These are phyloP conservation scores for Scaptomyza pallida DNA, from an alignment of 1,140 invertebrate species.

Conservation along the genomic window DNA sequence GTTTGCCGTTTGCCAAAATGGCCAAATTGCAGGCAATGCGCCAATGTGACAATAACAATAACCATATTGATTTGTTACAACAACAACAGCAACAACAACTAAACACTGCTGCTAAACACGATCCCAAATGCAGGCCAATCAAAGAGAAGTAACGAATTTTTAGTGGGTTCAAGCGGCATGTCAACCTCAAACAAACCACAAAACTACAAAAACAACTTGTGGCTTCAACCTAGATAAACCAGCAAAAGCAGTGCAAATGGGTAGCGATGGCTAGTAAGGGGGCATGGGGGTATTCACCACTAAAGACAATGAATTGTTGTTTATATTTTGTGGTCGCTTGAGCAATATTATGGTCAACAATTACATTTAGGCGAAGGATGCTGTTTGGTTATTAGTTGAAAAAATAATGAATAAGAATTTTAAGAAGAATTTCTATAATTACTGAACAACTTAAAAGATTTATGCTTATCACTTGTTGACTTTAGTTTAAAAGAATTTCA, in stretches of 20 bases:
- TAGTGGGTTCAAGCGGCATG: slow-evolving; percentile 49
- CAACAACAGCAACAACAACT: slow-evolving; percentile 29
- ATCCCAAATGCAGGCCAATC: slow-evolving; percentile 30
- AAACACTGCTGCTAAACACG: slow-evolving; percentile 6
- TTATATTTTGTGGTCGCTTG: slow-evolving; percentile 26
- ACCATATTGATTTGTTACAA: slow-evolving; percentile 72
- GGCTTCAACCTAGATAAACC: slow-evolving; percentile 65
- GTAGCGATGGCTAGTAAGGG: neutral
- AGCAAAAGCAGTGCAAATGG: slow-evolving; percentile 21
- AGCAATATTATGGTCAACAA: slow-evolving; percentile 32
- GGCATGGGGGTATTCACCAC: neutral
- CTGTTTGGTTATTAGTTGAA: neutral
- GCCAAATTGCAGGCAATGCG: slow-evolving; percentile 69
- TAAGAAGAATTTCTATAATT: neutral
- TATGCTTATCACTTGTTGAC: no score
- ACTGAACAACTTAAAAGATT: no score
- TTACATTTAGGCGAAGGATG: slow-evolving; percentile 8
- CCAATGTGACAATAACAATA: slow-evolving; percentile 69
- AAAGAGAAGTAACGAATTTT: slow-evolving; percentile 6
- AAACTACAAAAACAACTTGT: slow-evolving; percentile 59
- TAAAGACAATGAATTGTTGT: slow-evolving; percentile 70
- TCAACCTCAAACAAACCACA: slow-evolving; percentile 42
- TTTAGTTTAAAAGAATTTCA: no score
- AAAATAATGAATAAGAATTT: neutral
- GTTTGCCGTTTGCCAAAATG: slow-evolving; percentile 55